Evolutionary conservation across 2,113 vertebrate genomes (phyloP).

Genomic region (Callopanchax toddi): DNA sequence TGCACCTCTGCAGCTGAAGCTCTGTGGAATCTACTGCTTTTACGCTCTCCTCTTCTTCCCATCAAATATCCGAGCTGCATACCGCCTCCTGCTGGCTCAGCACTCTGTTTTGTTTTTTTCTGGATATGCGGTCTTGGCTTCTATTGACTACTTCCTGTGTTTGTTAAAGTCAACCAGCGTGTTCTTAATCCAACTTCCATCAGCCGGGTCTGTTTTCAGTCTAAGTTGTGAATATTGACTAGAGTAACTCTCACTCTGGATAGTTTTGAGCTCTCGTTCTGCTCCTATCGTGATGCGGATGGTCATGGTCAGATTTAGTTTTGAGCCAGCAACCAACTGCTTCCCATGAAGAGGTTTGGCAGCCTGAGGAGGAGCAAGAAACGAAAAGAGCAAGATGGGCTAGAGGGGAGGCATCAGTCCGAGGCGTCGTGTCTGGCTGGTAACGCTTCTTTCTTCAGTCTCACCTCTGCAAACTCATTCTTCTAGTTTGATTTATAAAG

Average conservation of each 20-base stretch:
- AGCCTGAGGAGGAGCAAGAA: conserved; percentile 92
- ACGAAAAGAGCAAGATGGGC: conserved; percentile 77
- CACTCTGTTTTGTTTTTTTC: conserved; percentile 1
- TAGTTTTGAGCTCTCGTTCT: conserved; percentile 1
- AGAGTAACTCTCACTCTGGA: conserved; percentile 17
- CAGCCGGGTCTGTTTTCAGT: neutral
- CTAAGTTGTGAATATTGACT: neutral
- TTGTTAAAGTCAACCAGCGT: neutral
- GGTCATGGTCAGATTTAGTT: conserved; percentile 63
- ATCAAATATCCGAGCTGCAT: neutral
- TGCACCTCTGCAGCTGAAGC: conserved; percentile 54
- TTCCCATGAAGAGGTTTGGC: conserved; percentile 94
- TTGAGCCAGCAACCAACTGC: conserved; percentile 51
- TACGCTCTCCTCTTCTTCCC: conserved; percentile 9
- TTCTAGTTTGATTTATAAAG: neutral
- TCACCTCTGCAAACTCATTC: neutral
- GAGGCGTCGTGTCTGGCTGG: conserved; percentile 80
- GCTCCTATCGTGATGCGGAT: conserved; percentile 40
- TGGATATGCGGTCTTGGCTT: conserved; percentile 15
- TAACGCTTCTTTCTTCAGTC: conserved; percentile 42
- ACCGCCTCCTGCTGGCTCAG: conserved; percentile 12
- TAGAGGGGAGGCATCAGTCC: conserved; percentile 83
- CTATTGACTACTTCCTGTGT: neutral
- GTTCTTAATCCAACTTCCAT: neutral
- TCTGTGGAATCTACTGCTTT: conserved; percentile 47